These are phyloP conservation scores for Drosophila hydei DNA, from an alignment of 1,140 invertebrate species.

Conservation along the genomic window DNA sequence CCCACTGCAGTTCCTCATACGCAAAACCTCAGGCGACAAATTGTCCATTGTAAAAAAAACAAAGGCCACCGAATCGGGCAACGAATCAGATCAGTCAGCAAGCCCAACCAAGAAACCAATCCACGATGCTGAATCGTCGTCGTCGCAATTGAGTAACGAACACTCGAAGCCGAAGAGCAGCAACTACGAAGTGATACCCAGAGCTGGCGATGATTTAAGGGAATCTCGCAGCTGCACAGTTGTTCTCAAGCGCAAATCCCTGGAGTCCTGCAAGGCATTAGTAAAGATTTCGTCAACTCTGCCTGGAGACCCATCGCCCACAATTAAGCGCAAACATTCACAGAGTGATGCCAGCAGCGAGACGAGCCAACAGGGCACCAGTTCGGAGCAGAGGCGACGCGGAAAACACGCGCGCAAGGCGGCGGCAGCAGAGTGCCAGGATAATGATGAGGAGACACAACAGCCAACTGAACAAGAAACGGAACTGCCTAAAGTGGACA, in stretches of 20 bases:
- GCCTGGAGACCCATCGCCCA: background rate
- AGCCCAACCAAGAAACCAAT: conserved; percentile 54
- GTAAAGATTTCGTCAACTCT: conserved; percentile 20
- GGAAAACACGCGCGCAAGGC: conserved; percentile 49
- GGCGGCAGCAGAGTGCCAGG: background rate
- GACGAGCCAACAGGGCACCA: conserved; percentile 24
- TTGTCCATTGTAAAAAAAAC: conserved; percentile 80
- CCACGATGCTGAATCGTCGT: conserved; percentile 13
- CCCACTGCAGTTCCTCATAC: conserved; percentile 78
- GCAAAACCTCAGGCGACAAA: conserved; percentile 77
- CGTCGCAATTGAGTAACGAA: conserved; percentile 17
- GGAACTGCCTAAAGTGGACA: background rate
- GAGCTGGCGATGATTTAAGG: conserved; percentile 46
- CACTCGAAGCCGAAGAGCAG: conserved; percentile 58
- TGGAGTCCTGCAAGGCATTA: conserved; percentile 37
- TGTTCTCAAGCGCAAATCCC: conserved; percentile 73
- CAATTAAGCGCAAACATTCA: conserved; percentile 61
- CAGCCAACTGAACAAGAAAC: background rate
- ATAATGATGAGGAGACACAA: background rate
- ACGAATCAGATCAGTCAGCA: conserved; percentile 65
- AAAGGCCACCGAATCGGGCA: conserved; percentile 68
- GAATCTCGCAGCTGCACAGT: conserved; percentile 73
- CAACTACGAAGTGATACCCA: conserved; percentile 72
- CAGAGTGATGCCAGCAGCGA: conserved; percentile 65
- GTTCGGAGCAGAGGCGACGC: conserved; percentile 42